Evolutionary conservation across 1,140 invertebrate genomes (phyloP), one percentile per base, ranked within the genome.

Genomic region (Drosophila busckii): DNA sequence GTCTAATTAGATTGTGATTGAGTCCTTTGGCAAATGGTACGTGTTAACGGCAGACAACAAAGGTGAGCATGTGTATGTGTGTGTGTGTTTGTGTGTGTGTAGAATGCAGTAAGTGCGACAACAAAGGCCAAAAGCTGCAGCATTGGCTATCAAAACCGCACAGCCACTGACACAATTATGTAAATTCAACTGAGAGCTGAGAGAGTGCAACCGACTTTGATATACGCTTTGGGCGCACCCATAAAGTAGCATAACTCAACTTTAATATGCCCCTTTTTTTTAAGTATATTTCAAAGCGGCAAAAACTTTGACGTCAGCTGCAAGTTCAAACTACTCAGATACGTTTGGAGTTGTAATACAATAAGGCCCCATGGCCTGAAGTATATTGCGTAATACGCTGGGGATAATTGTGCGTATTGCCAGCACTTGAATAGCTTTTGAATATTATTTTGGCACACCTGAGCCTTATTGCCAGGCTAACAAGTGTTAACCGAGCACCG

Each of bases 151-250:
- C 26, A 25, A 59, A 66, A 60, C 46, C 61, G 17, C 62, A n/a
- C 45, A 71, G 64, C 73, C 62, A 67, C 73, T 80, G 73, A 71
- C 58, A 56, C 71, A 80, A 80, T 78, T 80, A 78, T 78, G 73
- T 52, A 71, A 76, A 78, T 78, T n/a, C n/a, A n/a, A n/a, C n/a
- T n/a, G n/a, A n/a, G n/a, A n/a, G 35, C 29, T 53, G 50, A 46
- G 31, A 64, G 53, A 25, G 42, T 19, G 42, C 10, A 35, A 48
- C 48, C 20, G 25, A 35, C 25, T 26, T 55, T 41, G 35, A 48
- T 41, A 26, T 54, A n/a, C 49, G 52, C 37, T 22, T 49, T 28
- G 13, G 16, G 16, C 5, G 20, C 35, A 15, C 12, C 16, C 15
- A 5, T 9, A 9, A 29, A 45, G 38, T 13, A 42, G 42, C 52